Evolutionary conservation across 2,888 invertebrate genomes (phyloP), one percentile per base, ranked within the genome.

Genomic region (Eurois occulta): DNA sequence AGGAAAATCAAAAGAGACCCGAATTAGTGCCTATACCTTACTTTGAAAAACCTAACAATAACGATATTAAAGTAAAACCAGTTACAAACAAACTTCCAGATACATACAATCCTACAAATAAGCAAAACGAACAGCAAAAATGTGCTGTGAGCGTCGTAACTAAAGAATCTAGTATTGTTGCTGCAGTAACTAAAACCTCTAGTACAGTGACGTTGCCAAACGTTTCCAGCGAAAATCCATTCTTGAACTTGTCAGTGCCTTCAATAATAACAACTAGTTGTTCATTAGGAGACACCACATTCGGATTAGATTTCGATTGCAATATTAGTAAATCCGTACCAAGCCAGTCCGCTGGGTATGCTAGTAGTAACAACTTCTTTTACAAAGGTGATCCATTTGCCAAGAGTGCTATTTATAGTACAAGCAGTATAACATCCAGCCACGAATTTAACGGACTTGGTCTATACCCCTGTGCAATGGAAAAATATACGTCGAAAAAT

Each of bases 401-500:
- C 5, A 96, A 96, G 87, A 96, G 91, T 87, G 92, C 94, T 46
- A 96, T 96, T 88, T 96, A 96, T 78, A 96, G 96, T 84, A 96
- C 96, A 13, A 96, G 96, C 86, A 95, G 91, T 88, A 96, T 96
- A 77, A 93, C 96, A 52, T 93, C 96, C 35, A 94, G 94, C 38
- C 96, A 96, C 81, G 96, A 96, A 83, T 96, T 95, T 80, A 96
- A 96, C 82, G 94, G 93, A 75, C 92, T 96, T 24, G 95, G 95
- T 0, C 91, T 96, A 28, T 96, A 96, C 88, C 96, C 96, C 4
- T 96, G 96, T 89, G 96, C 96, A 4, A 95, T 96, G 93, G 96
- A 96, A 86, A 96, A 96, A 87, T 96, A 96, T 88, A 83, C 94
- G 13, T 89, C 94, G 10, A 96, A 96, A 91, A 95, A 91, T 85